Base-by-base conservation (phyloP, 2,888 invertebrate genomes). In the Phaonia tiefii region DNA sequence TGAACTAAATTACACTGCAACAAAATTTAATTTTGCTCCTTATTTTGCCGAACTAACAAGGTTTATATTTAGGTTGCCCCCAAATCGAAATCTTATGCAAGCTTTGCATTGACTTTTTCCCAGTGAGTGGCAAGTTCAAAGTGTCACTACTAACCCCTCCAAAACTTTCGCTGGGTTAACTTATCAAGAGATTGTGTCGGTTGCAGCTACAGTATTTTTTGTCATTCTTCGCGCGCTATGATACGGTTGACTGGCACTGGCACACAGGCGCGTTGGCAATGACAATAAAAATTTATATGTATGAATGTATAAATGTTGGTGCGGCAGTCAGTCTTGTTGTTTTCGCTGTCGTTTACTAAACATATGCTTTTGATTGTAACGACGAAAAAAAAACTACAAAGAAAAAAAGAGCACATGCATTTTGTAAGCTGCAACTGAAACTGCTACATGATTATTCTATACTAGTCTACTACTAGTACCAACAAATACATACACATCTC, bases 251-350 rank as follows among this genome's bases (percentile, higher is more conserved):
- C 78, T 81, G 75, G 46, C 71, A 75, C 72, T 75, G 81, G 72
- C 75, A 78, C 78, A 81, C 81, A 81, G 78, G 81, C 81, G 81
- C 81, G 78, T 78, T 81, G 81, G 81, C 81, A 81, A 81, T 81
- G 81, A 81, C 78, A 81, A 81, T 81, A 81, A 78, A 81, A 81
- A 49, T 71, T 77, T 66, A 63, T 63, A 39, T 42, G 39, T 63
- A 37, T 54, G 44, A 22, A 1, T 26, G 56, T 56, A 15, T 11
- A 56, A n/a, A 26, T 56, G n/a, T 60, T 39, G 60, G 20, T 20
- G 37, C 3, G 15, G 39, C n/a, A 39, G 60, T 7, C 26, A 2
- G 3, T 63, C 17, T 63, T 11, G 37, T 42, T 20, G 42, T 42
- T 42, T 15, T 10, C 10, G 63, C 22, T 42, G 63, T 31, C 8